A percentile compares a stretch with the other conserved stretches of the same genome.
phyloP scores from a whole-genome alignment of 2,888 invertebrate species.

The Tetragonula carbonaria region DNA sequence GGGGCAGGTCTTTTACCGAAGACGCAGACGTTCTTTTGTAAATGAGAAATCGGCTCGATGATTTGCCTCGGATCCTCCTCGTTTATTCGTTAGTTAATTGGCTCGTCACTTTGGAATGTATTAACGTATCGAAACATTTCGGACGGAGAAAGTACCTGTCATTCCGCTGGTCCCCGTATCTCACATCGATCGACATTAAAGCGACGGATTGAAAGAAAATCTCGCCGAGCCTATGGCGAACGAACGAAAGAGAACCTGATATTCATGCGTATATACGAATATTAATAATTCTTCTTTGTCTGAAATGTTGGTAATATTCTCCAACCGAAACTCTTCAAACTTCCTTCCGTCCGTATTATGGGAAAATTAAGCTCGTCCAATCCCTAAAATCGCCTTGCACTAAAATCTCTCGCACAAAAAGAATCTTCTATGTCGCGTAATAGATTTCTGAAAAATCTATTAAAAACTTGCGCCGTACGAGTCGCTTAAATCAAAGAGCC shows the following conservation, averaged over 20 bases:
- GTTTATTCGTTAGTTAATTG: not conserved
- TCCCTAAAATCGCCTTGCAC: not conserved
- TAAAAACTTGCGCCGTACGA: not conserved
- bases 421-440: too few species aligned
- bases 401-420: not conserved
- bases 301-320: too few species aligned
- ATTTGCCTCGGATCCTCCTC: not conserved
- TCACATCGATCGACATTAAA: too few species aligned
- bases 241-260: too few species aligned
- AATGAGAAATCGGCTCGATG: not conserved
- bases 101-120: too few species aligned
- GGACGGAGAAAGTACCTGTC: too few species aligned
- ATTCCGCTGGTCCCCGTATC: too few species aligned
- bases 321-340: not conserved
- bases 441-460: not conserved
- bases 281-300: too few species aligned
- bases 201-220: too few species aligned
- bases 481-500: slow-evolving; percentile 19
- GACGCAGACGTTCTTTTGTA: not conserved
- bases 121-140: too few species aligned
- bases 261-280: too few species aligned
- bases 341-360: not conserved
- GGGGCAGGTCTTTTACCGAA: not conserved
- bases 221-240: too few species aligned
- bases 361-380: not conserved